phyloP scores from a whole-genome alignment of 2,888 invertebrate genomes.

The Lamellibrachia columna region DNA sequence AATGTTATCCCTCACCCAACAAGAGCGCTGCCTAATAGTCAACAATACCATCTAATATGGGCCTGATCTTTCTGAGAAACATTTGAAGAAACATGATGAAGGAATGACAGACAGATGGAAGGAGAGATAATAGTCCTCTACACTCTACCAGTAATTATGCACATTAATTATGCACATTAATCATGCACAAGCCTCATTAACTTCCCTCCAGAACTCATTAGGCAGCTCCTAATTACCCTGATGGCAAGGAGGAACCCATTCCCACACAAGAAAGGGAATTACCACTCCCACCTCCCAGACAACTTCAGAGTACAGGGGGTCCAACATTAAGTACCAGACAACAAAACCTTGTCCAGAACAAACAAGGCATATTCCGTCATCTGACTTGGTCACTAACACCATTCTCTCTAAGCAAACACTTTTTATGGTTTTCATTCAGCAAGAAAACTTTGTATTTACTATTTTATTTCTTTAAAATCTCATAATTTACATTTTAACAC shows the following conservation, averaged over 20 bases:
- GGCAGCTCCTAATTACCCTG: not conserved
- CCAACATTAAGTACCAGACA: not conserved
- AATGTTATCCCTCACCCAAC: not conserved
- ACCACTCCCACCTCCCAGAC: not conserved
- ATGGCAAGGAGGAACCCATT: not conserved
- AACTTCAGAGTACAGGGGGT: not conserved
- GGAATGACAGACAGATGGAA: not conserved
- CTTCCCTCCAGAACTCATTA: not conserved
- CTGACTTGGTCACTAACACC: too few relatives aligned
- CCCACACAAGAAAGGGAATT: not conserved
- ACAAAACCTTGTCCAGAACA: not conserved
- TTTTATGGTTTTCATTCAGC: too few relatives aligned
- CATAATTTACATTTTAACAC: too few relatives aligned
- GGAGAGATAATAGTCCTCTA: not conserved
- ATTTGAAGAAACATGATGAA: not conserved
- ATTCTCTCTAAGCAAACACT: too few relatives aligned
- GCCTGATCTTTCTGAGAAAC: too few relatives aligned
- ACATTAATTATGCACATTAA: not conserved
- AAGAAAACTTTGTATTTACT: too few relatives aligned
- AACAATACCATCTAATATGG: not conserved
- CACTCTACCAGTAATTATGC: not conserved
- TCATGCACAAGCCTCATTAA: not conserved
- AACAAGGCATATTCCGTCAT: too few relatives aligned
- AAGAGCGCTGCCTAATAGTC: not conserved
- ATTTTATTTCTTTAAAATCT: too few relatives aligned